These are phyloP conservation scores for Prietella phreatophila DNA, from an alignment of 2,113 vertebrate genomes.

Conservation along the genomic window DNA sequence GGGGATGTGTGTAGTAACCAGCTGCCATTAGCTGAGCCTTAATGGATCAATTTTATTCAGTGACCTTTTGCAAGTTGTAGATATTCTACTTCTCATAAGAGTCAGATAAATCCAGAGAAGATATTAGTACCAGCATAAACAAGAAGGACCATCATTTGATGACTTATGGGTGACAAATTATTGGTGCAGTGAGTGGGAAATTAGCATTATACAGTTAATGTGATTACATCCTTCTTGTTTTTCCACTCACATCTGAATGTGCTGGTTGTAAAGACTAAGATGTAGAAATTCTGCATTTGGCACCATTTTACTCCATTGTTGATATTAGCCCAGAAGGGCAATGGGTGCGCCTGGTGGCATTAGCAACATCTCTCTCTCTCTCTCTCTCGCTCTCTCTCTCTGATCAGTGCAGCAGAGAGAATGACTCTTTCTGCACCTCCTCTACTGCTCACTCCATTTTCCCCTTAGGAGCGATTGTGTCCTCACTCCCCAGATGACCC, in stretches of 20 bases:
- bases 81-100: not conserved
- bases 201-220: slow-evolving; percentile 15
- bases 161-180: not conserved
- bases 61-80: not conserved
- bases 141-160: not conserved
- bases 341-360: slow-evolving; percentile 1
- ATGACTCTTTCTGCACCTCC: not conserved
- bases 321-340: not conserved
- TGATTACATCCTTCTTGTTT: not conserved
- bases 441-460: not conserved
- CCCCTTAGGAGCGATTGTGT: not conserved
- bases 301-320: not conserved
- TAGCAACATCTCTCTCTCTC: slow-evolving; percentile 3
- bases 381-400: not conserved
- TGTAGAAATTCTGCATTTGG: not conserved
- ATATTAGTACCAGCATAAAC: slow-evolving; percentile 22
- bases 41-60: slow-evolving; percentile 6
- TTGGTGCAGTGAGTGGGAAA: slow-evolving; percentile 22
- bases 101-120: not conserved
- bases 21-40: slow-evolving; percentile 22
- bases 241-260: not conserved
- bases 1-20: not conserved
- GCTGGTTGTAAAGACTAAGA: not conserved
- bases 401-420: slow-evolving; percentile 2
- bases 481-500: not conserved